phyloP scores from a whole-genome alignment of 2,113 vertebrate species.

The Marmota flaviventris region DNA sequence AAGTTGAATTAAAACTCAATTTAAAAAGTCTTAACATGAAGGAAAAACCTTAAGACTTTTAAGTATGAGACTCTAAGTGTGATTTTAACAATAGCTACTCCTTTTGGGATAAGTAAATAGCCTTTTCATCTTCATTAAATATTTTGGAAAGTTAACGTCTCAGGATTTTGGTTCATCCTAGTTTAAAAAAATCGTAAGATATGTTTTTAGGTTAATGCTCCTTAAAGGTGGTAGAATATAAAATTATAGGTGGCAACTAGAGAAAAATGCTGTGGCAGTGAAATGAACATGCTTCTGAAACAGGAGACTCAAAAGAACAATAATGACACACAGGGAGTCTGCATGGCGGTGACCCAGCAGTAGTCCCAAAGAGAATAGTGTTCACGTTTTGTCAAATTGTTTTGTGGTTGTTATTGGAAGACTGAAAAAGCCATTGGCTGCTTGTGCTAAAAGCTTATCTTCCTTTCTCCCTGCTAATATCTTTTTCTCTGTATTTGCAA shows the following conservation, averaged over 20 bases:
- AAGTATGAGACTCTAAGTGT: neutral
- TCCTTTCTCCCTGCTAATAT: slow-evolving; percentile 14
- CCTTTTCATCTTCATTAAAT: slow-evolving; percentile 45
- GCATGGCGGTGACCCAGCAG: neutral
- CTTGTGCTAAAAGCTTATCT: slow-evolving; percentile 43
- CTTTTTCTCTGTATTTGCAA: neutral
- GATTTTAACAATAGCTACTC: neutral
- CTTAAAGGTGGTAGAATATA: slow-evolving; percentile 72
- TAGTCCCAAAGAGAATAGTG: slow-evolving; percentile 45
- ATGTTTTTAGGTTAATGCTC: slow-evolving; percentile 47
- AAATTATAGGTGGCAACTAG: slow-evolving; percentile 76
- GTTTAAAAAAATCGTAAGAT: slow-evolving; percentile 17
- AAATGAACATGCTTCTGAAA: slow-evolving; percentile 77
- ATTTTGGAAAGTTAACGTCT: slow-evolving; percentile 15
- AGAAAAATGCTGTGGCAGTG: slow-evolving; percentile 70
- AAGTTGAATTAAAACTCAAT: neutral
- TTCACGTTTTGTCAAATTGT: slow-evolving; percentile 44
- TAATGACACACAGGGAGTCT: neutral
- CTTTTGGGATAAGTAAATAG: slow-evolving; percentile 12
- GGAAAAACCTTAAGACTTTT: neutral
- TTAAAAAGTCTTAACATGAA: slow-evolving; percentile 19
- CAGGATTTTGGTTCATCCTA: slow-evolving; percentile 62
- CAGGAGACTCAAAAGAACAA: slow-evolving; percentile 63
- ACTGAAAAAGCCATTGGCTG: neutral
- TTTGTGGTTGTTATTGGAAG: slow-evolving; percentile 14